Evolutionary conservation across 1,140 invertebrate genomes (phyloP).

Genomic region (Drosophila nannoptera): DNA sequence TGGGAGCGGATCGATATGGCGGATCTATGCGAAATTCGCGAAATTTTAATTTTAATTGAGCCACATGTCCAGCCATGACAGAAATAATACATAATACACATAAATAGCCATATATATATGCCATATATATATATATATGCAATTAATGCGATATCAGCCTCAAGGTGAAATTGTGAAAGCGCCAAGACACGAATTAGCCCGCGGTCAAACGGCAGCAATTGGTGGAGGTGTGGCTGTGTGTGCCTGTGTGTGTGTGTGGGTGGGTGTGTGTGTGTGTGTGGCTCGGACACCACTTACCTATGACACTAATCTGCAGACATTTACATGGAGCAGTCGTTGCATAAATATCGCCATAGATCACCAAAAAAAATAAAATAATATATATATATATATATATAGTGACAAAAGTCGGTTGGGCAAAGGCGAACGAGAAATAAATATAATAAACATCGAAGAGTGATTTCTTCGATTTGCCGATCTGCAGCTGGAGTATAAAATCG

Average conservation of each 20-base stretch:
- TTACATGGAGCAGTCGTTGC: constrained; percentile 59
- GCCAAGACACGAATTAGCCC: constrained; percentile 38
- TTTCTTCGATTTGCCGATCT: constrained; percentile 41
- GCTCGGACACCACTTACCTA: constrained; percentile 45
- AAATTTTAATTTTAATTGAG: too few species aligned
- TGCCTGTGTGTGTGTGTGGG: not conserved
- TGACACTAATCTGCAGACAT: constrained; percentile 66
- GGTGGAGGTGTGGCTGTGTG: constrained; percentile 28
- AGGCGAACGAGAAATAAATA: constrained; percentile 31
- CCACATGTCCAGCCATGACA: too few species aligned
- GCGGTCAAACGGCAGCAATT: constrained; percentile 44
- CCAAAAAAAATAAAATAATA: too few species aligned
- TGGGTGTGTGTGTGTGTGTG: constrained; percentile 2
- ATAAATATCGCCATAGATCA: constrained; percentile 39
- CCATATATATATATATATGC: constrained; percentile 3
- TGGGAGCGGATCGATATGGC: not conserved
- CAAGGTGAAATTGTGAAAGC: constrained; percentile 75
- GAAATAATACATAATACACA: not conserved
- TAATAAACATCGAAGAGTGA: constrained; percentile 22
- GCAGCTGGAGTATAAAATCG: constrained; percentile 59
- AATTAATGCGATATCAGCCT: constrained; percentile 35
- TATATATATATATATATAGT: constrained; percentile 45
- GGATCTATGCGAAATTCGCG: not conserved
- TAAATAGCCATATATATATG: not conserved
- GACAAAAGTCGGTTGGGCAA: constrained; percentile 60